Conservation (phyloP, 1,140 invertebrate genomes). For the Lerema accius region DNA sequence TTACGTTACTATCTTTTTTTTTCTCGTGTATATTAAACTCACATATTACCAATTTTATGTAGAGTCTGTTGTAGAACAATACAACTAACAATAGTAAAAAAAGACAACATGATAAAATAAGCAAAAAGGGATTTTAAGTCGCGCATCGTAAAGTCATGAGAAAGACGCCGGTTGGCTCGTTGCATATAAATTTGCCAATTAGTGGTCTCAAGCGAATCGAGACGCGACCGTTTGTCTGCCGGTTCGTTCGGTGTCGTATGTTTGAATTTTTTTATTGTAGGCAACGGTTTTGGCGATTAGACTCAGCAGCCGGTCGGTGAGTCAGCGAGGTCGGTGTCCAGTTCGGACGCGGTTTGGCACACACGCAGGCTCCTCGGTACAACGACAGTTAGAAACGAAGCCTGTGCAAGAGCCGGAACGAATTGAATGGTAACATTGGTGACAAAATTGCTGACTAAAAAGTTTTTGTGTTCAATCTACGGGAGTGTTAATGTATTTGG, state of each 20-base stretch:
- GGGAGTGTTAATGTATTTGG: conserved; percentile 11
- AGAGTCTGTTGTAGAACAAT: no score
- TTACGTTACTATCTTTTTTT: neutral
- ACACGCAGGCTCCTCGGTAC: conserved; percentile 8
- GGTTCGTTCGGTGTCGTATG: conserved; percentile 39
- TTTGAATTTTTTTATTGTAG: conserved; percentile 59
- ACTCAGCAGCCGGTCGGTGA: conserved; percentile 49
- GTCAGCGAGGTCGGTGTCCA: conserved; percentile 60
- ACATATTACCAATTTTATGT: no score
- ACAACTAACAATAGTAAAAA: no score
- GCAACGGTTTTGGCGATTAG: conserved; percentile 67
- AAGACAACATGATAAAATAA: neutral
- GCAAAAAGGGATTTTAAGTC: neutral
- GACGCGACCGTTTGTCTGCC: conserved; percentile 51
- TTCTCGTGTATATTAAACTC: no score
- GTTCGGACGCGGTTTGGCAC: conserved; percentile 27
- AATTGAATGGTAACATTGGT: neutral
- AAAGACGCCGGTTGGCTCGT: conserved; percentile 23
- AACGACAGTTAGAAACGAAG: neutral
- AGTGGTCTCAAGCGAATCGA: conserved; percentile 38
- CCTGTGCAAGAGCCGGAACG: neutral
- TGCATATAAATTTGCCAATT: conserved; percentile 54
- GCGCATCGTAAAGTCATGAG: conserved; percentile 13
- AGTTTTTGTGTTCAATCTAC: neutral
- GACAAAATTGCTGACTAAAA: no score